These are phyloP conservation scores for Drosophila neutralis DNA, from an alignment of 2,888 invertebrate species.

Conservation along the genomic window DNA sequence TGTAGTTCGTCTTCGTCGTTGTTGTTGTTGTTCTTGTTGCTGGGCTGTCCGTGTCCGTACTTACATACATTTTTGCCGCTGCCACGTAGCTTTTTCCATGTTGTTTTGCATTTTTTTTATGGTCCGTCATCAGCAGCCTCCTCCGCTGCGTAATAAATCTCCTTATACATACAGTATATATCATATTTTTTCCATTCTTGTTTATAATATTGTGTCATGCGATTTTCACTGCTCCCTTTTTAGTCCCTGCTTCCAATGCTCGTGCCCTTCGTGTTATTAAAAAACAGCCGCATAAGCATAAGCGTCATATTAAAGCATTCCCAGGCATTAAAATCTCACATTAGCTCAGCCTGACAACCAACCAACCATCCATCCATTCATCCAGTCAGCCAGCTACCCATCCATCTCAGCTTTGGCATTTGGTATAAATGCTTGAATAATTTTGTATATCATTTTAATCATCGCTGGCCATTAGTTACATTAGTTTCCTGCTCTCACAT, in stretches of 20 bases:
- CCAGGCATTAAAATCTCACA: conserved; percentile 77
- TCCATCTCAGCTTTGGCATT: conserved; percentile 76
- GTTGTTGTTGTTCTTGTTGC: conserved; percentile 16
- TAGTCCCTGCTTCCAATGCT: conserved; percentile 38
- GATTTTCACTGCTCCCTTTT: conserved; percentile 60
- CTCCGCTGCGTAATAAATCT: conserved; percentile 76
- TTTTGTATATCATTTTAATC: conserved; percentile 66
- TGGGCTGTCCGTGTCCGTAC: conserved; percentile 55
- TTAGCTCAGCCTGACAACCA: conserved; percentile 63
- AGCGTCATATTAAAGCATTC: conserved; percentile 77
- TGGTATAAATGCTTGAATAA: conserved; percentile 77
- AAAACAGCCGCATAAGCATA: conserved; percentile 56
- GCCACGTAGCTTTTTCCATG: conserved; percentile 51
- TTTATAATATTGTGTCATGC: conserved; percentile 80
- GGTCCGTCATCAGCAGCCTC: conserved; percentile 74
- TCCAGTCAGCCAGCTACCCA: conserved; percentile 37
- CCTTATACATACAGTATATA: conserved; percentile 57
- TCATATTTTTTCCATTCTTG: conserved; percentile 70
- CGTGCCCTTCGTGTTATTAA: conserved; percentile 72
- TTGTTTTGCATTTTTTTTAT: conserved; percentile 71
- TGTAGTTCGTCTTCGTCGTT: conserved; percentile 40
- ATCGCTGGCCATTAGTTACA: conserved; percentile 62
- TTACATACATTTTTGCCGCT: conserved; percentile 44
- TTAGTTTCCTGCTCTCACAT: conserved; percentile 56
- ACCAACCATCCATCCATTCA: conserved; percentile 42